These are phyloP conservation scores for Pristionchus maxplancki DNA, from an alignment of 2,888 invertebrate species.

Conservation along the genomic window DNA sequence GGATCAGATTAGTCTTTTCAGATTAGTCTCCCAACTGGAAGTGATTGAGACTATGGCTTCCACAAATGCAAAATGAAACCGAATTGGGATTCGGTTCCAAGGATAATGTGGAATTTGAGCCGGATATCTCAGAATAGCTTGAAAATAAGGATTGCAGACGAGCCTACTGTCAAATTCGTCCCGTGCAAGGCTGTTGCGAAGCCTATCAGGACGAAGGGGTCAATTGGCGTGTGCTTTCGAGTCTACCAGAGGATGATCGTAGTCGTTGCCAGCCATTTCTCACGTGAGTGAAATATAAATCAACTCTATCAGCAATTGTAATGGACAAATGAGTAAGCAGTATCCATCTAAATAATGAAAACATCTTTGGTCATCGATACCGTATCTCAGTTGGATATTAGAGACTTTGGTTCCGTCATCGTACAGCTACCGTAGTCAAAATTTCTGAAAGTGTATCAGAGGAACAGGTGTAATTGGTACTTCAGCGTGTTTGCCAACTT, in stretches of 20 bases:
- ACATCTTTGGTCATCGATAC: no score
- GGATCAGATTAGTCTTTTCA: no score
- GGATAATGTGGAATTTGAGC: background rate
- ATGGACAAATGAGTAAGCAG: no score
- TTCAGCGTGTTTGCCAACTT: background rate
- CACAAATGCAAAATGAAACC: background rate
- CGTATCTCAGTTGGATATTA: no score
- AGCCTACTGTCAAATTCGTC: slow-evolving; percentile 69
- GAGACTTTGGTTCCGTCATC: background rate
- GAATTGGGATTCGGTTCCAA: background rate
- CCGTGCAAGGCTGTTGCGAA: slow-evolving; percentile 67
- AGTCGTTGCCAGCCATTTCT: slow-evolving; percentile 95
- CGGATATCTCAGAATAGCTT: background rate
- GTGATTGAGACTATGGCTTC: background rate
- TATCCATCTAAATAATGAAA: no score
- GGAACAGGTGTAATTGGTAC: slow-evolving; percentile 5
- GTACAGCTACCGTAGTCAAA: background rate
- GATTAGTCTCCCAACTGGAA: background rate
- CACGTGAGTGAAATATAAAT: slow-evolving; percentile 81
- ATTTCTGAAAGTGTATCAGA: background rate
- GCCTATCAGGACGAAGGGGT: slow-evolving; percentile 88
- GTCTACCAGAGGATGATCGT: slow-evolving; percentile 95
- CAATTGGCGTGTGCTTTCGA: slow-evolving; percentile 92
- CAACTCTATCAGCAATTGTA: no score
- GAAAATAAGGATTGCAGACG: slow-evolving; percentile 40